These are phyloP conservation scores for Tapirus terrestris DNA, from an alignment of 2,113 vertebrate genomes.

Conservation along the genomic window DNA sequence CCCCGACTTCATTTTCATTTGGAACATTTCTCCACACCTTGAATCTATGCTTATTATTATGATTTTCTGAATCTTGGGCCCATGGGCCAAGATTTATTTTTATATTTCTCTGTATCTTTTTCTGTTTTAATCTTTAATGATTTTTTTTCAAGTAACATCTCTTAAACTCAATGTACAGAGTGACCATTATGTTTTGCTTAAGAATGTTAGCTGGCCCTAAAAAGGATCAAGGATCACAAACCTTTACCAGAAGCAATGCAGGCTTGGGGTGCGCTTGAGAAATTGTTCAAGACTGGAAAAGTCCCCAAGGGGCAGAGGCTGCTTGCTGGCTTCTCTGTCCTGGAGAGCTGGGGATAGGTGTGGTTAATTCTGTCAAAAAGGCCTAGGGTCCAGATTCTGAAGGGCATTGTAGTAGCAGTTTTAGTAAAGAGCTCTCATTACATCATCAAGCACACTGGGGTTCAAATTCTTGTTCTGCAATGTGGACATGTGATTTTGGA, in stretches of 20 bases:
- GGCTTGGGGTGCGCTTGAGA: background rate
- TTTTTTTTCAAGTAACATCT: background rate
- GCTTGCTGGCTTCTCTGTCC: background rate
- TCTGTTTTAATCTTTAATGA: background rate
- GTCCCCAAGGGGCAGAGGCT: background rate
- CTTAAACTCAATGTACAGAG: background rate
- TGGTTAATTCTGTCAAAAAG: background rate
- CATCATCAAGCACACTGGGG: background rate
- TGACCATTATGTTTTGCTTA: rapidly evolving
- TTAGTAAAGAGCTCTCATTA: rapidly evolving
- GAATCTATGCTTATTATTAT: background rate
- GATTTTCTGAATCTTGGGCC: background rate
- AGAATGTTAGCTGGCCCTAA: background rate
- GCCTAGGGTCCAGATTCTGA: rapidly evolving
- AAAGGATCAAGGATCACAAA: too few species aligned
- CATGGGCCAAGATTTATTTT: background rate
- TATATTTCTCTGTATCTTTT: background rate
- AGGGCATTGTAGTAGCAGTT: rapidly evolving
- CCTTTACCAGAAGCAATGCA: background rate
- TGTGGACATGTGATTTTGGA: background rate
- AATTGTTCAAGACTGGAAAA: background rate
- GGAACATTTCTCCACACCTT: background rate
- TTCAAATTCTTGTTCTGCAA: background rate
- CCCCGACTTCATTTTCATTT: background rate
- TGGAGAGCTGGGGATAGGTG: rapidly evolving